Conservation (phyloP, 2,113 vertebrate genomes). For the Sminthopsis crassicaudata region DNA sequence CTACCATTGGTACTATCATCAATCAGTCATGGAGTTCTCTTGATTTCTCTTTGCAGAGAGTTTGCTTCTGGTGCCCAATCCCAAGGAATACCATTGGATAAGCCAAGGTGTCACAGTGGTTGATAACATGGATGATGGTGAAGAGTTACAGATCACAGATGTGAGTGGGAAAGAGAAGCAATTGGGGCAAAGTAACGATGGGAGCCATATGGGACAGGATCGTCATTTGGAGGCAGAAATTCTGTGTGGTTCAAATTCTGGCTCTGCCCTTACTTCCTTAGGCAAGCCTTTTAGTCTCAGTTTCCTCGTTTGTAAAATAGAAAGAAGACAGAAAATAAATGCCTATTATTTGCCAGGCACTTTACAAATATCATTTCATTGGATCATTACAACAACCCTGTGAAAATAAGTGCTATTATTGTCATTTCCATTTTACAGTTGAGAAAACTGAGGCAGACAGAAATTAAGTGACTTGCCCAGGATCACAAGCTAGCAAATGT, state of each 20-base stretch:
- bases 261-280: too few relatives aligned
- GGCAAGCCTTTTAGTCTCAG: not conserved
- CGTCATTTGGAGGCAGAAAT: not conserved
- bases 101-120: conserved; percentile 68
- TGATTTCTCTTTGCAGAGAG: conserved; percentile 60
- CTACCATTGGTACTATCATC: not conserved
- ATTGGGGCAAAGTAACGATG: fast-evolving
- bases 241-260: not conserved
- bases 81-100: conserved; percentile 58
- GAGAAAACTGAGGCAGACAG: not conserved
- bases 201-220: not conserved
- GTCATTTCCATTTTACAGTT: not conserved
- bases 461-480: not conserved
- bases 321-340: not conserved
- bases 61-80: conserved; percentile 69
- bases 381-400: not conserved
- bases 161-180: conserved; percentile 17
- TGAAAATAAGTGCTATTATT: not conserved
- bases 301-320: not conserved
- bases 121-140: conserved; percentile 58
- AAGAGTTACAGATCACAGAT: conserved; percentile 71
- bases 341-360: not conserved
- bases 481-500: not conserved
- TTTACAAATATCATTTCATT: not conserved
- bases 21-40: not conserved